phyloP scores from a whole-genome alignment of 2,113 vertebrate genomes.

The Saccopteryx leptura region DNA sequence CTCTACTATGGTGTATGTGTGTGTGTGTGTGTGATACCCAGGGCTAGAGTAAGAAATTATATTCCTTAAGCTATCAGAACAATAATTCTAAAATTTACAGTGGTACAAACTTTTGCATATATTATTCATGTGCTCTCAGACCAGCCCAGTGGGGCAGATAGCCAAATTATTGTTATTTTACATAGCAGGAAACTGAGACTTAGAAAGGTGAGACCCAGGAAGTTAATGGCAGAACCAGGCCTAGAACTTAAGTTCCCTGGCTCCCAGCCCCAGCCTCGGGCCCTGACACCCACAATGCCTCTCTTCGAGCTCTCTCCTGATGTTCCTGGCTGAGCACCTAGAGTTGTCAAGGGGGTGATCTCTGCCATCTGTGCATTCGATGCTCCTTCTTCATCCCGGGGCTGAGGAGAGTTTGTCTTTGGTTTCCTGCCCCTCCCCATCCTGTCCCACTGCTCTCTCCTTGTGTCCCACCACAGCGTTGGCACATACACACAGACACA shows the following conservation, averaged over 20 bases:
- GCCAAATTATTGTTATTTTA: constrained; percentile 26
- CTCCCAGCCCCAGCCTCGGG: background rate
- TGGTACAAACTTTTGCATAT: background rate
- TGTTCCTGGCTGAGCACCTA: background rate
- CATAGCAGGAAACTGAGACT: constrained; percentile 62
- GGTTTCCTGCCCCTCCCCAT: constrained; percentile 76
- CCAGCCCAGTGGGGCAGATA: background rate
- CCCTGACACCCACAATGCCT: background rate
- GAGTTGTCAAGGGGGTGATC: background rate
- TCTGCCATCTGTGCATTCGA: background rate
- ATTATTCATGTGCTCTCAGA: constrained; percentile 9
- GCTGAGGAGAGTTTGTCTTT: constrained; percentile 28
- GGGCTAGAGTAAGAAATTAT: background rate
- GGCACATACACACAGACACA: constrained; percentile 3
- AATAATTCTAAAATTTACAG: constrained; percentile 19
- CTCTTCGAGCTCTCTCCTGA: background rate
- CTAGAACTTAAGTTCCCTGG: background rate
- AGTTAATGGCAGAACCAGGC: constrained; percentile 24
- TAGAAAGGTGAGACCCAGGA: constrained; percentile 50
- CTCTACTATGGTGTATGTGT: background rate
- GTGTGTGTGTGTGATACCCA: background rate
- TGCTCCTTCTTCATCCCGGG: background rate
- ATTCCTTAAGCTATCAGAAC: background rate
- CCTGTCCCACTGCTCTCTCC: constrained; percentile 67
- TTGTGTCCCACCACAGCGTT: constrained; percentile 12